These are phyloP conservation scores for Perca flavescens DNA, from an alignment of 2,113 vertebrate genomes.

Conservation along the genomic window DNA sequence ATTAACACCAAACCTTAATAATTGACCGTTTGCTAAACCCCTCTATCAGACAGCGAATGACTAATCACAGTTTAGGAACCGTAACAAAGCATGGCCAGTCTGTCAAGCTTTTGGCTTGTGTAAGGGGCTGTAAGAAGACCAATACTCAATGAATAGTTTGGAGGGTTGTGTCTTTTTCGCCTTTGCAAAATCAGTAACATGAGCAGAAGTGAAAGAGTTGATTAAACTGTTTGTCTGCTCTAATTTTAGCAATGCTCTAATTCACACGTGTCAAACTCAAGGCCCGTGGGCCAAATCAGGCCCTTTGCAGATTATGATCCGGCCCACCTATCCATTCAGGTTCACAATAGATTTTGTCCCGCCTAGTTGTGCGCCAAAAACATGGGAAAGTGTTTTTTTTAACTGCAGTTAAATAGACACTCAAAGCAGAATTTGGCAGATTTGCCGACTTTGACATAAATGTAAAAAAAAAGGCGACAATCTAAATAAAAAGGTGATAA, in stretches of 20 bases:
- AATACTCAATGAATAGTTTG: not conserved
- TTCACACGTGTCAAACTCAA: too few species aligned
- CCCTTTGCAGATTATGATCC: too few species aligned
- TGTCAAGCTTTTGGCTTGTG: not conserved
- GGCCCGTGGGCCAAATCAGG: too few species aligned
- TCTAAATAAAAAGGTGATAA: too few species aligned
- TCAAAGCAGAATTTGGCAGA: too few species aligned
- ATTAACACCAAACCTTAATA: not conserved
- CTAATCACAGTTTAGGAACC: not conserved
- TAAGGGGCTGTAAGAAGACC: not conserved
- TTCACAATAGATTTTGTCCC: too few species aligned
- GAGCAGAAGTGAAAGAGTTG: not conserved
- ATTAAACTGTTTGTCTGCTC: not conserved
- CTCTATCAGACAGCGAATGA: not conserved
- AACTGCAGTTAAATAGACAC: too few species aligned
- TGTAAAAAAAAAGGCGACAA: too few species aligned
- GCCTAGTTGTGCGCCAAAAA: too few species aligned
- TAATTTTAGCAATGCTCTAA: not conserved
- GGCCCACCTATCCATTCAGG: too few species aligned
- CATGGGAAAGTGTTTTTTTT: too few species aligned
- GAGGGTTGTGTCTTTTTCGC: not conserved
- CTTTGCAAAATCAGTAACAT: not conserved
- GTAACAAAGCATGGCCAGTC: not conserved
- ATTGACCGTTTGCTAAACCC: constrained; percentile 12
- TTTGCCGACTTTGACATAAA: too few species aligned